Evolutionary conservation across 2,113 vertebrate genomes (phyloP), one percentile per base, ranked within the genome.

Genomic region (Garra rufa): DNA sequence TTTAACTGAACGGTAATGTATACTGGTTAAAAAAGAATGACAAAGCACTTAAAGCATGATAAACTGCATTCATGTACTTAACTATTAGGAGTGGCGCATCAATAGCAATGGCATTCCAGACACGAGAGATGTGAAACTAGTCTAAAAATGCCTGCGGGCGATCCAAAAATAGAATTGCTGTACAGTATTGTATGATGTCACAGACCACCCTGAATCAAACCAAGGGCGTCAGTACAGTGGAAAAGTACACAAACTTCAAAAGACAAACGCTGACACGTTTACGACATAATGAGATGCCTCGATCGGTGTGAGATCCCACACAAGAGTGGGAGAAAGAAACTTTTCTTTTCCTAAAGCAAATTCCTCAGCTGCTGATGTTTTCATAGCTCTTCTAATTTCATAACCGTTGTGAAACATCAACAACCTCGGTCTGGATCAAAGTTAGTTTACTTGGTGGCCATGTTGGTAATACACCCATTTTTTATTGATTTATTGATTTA

Each of bases 141-240:
- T 67, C 46, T 21, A 75, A 76, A 79, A 80, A 67, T 80, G 73
- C 46, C 70, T 30, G 55, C 50, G 1, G 44, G 21, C n/a, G 24
- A 71, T 41, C 73, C 82, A 83, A 83, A 86, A 83, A 61, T 81
- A 85, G 63, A 71, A 67, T 63, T 61, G 30, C 10, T 26, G 70
- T 44, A 73, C 75, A 82, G 52, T 52, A 77, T 21, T 74, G n/a
- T 83, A 67, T 83, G 57, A 86, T 83, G 81, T 83, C 55, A 83
- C 34, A 73, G 81, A 86, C 85, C 85, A 83, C 75, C 69, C 57
- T 38, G 81, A 83, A 78, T 83, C 55, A 73, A 78, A 79, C 81
- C 38, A 48, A 41, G 15, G 65, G 63, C 65, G 79, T 82, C 46
- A 76, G 48, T 69, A 44, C 74, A 76, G 63, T 82, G 71, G 80